These are phyloP conservation scores for Prosapia bicincta DNA, from an alignment of 2,888 invertebrate genomes.

Conservation along the genomic window DNA sequence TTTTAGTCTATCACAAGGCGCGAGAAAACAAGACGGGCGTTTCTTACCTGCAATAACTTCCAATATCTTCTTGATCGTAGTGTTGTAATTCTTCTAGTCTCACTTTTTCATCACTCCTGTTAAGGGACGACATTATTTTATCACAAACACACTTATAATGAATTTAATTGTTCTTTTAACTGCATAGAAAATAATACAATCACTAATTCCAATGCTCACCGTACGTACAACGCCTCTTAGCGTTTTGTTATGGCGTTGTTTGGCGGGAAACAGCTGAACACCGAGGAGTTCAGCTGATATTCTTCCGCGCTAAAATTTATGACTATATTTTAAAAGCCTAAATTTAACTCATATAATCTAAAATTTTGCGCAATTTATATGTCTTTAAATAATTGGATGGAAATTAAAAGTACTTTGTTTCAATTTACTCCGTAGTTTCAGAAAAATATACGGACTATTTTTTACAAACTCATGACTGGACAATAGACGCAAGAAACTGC, in stretches of 20 bases:
- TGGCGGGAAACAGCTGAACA: constrained; percentile 64
- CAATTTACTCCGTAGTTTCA: not conserved
- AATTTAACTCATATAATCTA: not conserved
- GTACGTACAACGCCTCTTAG: constrained; percentile 48
- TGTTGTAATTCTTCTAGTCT: constrained; percentile 40
- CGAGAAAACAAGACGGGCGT: constrained; percentile 27
- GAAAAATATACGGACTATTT: constrained; percentile 4
- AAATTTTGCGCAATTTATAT: not conserved
- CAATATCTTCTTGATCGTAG: constrained; percentile 40
- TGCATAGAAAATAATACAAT: constrained; percentile 31
- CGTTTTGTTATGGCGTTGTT: constrained; percentile 62
- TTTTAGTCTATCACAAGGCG: constrained; percentile 10
- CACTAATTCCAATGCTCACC: constrained; percentile 43
- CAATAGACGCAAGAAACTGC: not conserved
- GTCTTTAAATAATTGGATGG: not conserved
- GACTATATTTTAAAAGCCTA: not conserved
- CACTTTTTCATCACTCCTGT: constrained; percentile 39
- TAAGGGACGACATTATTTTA: constrained; percentile 38
- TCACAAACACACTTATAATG: constrained; percentile 29
- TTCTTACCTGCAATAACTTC: constrained; percentile 39
- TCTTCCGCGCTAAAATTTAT: constrained; percentile 16
- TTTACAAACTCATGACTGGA: not conserved
- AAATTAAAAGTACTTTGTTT: not conserved
- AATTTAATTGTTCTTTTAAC: constrained; percentile 27
- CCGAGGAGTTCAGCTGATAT: constrained; percentile 16